phyloP scores from a whole-genome alignment of 2,113 vertebrate genomes.

The Suncus etruscus region DNA sequence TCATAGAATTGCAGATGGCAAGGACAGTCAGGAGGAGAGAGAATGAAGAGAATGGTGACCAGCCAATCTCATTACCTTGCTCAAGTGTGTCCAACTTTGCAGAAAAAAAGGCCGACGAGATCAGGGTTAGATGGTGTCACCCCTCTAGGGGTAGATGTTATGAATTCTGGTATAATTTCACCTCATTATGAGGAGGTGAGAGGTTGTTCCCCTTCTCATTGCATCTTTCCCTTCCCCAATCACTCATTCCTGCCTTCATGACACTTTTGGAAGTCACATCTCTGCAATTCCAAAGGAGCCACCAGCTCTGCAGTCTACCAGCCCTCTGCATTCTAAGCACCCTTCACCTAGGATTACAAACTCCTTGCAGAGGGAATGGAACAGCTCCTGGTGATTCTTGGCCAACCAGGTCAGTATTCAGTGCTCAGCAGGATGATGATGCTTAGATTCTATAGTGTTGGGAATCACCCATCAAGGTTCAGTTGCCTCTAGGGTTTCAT shows the following conservation, averaged over 20 bases:
- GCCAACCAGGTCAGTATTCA: no score
- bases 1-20: background rate
- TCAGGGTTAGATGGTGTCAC: background rate
- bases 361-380: background rate
- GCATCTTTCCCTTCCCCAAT: no score
- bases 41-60: background rate
- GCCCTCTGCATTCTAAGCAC: background rate
- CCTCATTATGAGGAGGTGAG: background rate
- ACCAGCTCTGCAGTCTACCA: background rate
- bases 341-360: background rate
- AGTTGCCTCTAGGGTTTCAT: no score
- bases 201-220: no score
- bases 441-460: no score
- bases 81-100: no score
- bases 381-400: background rate
- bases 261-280: no score
- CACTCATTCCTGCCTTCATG: accelerated
- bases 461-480: no score
- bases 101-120: background rate
- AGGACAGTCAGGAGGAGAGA: background rate
- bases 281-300: background rate
- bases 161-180: background rate
- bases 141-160: background rate
- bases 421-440: no score
- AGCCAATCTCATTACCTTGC: background rate